Conservation (phyloP, 2,797 vertebrate species). For the Pangasius mekongensis region DNA sequence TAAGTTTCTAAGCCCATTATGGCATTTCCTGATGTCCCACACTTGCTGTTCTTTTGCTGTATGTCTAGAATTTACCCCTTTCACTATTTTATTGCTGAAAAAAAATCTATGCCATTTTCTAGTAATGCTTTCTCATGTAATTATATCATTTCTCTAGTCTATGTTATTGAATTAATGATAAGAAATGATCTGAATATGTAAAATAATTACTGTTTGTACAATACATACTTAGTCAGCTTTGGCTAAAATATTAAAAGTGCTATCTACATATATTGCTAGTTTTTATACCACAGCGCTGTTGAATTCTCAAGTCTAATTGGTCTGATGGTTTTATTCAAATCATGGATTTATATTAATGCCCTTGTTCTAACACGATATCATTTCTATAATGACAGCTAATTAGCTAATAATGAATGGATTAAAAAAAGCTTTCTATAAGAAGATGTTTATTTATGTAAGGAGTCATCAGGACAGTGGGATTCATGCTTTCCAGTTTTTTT, state of each 20-base stretch:
- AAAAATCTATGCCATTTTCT: background rate
- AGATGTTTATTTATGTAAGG: background rate
- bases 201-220: slow-evolving; percentile 20
- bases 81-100: background rate
- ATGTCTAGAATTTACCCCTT: background rate
- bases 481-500: background rate
- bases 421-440: background rate
- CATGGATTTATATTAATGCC: too few species aligned
- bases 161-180: slow-evolving; percentile 18
- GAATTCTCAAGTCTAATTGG: background rate
- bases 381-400: background rate
- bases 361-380: too few species aligned
- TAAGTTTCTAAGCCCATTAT: background rate
- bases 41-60: background rate
- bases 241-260: background rate
- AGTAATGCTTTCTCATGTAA: background rate
- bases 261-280: background rate
- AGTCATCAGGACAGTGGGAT: background rate
- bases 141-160: slow-evolving; percentile 12
- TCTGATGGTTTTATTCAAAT: background rate
- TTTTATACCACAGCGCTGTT: background rate
- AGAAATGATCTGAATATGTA: slow-evolving; percentile 12
- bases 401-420: background rate
- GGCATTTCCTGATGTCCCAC: background rate
- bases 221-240: slow-evolving; percentile 15